These are phyloP conservation scores for Pyrgus malvae DNA, from an alignment of 2,888 invertebrate genomes.

Conservation along the genomic window DNA sequence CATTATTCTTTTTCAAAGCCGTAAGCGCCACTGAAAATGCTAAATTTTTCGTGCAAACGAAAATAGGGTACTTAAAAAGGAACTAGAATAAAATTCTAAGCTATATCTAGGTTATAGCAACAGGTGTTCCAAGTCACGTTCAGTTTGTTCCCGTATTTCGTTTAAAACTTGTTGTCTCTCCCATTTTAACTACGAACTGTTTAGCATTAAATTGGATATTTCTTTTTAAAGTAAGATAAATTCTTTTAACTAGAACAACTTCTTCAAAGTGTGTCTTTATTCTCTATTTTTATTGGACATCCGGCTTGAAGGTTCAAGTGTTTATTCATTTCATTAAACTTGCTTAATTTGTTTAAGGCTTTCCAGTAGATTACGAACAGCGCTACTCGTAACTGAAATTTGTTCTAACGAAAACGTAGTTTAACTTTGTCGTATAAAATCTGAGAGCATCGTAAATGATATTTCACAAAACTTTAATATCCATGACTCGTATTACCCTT, in stretches of 20 bases:
- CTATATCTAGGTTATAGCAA: slow-evolving; percentile 32
- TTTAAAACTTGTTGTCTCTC: slow-evolving; percentile 20
- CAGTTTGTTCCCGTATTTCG: slow-evolving; percentile 26
- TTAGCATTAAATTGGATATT: slow-evolving; percentile 24
- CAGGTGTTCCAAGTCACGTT: slow-evolving; percentile 35
- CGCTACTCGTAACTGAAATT: background rate
- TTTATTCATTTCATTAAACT: slow-evolving; percentile 11
- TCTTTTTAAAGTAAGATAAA: slow-evolving; percentile 24
- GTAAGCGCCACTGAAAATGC: slow-evolving; percentile 4
- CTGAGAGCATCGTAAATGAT: background rate
- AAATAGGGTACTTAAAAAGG: slow-evolving; percentile 16
- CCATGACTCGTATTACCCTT: slow-evolving; percentile 1
- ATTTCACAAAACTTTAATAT: background rate
- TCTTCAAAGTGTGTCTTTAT: slow-evolving; percentile 11
- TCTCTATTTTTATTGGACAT: slow-evolving; percentile 8
- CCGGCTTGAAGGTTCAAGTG: slow-evolving; percentile 17
- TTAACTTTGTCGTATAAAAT: background rate
- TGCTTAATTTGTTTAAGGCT: background rate
- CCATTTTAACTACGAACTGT: slow-evolving; percentile 19
- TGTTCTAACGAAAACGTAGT: background rate
- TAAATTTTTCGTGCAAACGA: slow-evolving; percentile 9
- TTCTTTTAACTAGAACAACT: slow-evolving; percentile 19
- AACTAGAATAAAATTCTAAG: slow-evolving; percentile 25
- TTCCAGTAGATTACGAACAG: background rate
- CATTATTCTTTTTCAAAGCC: background rate